phyloP scores from a whole-genome alignment of 2,888 invertebrate genomes.

The Mythimna albipuncta region DNA sequence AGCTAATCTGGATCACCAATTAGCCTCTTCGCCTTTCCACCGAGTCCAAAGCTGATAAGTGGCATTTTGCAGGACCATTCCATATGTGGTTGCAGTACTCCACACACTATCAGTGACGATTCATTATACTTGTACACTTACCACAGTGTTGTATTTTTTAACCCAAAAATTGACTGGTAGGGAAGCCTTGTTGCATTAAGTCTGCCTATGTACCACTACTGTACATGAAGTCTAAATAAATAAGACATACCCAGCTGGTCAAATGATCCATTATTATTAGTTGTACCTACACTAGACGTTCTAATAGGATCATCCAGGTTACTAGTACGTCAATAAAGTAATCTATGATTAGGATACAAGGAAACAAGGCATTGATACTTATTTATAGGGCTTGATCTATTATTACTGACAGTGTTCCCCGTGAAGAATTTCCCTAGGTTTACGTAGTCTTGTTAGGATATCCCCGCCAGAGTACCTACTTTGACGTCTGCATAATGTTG shows the following conservation, averaged over 20 bases:
- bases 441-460: neutral
- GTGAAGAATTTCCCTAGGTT: neutral
- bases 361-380: constrained; percentile 1
- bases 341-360: neutral
- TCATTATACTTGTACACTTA: too few relatives aligned
- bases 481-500: neutral
- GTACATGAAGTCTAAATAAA: too few relatives aligned
- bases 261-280: neutral
- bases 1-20: too few relatives aligned
- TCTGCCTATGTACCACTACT: too few relatives aligned
- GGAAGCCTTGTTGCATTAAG: too few relatives aligned
- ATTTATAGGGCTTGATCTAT: constrained; percentile 4
- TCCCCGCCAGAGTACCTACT: constrained; percentile 11
- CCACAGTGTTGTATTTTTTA: too few relatives aligned
- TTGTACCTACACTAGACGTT: neutral
- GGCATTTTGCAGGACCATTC: too few relatives aligned
- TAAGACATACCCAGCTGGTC: neutral
- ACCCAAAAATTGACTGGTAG: too few relatives aligned
- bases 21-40: too few relatives aligned
- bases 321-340: constrained; percentile 9
- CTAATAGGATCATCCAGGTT: neutral
- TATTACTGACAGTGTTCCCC: constrained; percentile 7
- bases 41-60: too few relatives aligned
- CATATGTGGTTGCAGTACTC: too few relatives aligned
- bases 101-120: too few relatives aligned